Evolutionary conservation across 2,888 invertebrate genomes (phyloP).

Genomic region (Caenorhabditis virilis): DNA sequence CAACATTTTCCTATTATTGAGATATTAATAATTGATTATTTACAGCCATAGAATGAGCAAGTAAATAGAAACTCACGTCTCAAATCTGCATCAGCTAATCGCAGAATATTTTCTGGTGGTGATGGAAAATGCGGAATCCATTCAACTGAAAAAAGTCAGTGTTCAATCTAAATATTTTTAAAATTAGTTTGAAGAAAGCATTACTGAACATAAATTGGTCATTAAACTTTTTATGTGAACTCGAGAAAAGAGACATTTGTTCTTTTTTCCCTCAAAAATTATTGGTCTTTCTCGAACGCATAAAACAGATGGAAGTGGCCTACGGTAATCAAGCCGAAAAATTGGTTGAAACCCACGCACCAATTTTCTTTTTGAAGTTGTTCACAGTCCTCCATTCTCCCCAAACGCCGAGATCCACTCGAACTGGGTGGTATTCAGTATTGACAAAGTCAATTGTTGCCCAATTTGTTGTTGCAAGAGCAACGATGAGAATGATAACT

Average conservation of each 20-base stretch:
- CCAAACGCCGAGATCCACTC: constrained; percentile 62
- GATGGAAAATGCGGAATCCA: constrained; percentile 68
- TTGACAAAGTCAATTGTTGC: constrained; percentile 58
- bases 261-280: too few relatives aligned
- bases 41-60: too few relatives aligned
- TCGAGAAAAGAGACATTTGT: too few relatives aligned
- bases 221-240: too few relatives aligned
- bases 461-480: constrained; percentile 63
- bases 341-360: too few relatives aligned
- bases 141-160: constrained; percentile 54
- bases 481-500: constrained; percentile 52
- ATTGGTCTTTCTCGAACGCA: too few relatives aligned
- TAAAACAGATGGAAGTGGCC: too few relatives aligned
- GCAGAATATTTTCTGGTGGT: constrained; percentile 57
- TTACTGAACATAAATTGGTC: too few relatives aligned
- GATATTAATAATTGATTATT: too few relatives aligned
- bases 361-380: constrained; percentile 19
- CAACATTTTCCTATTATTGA: constrained; percentile 7
- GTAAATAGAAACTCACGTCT: constrained; percentile 52
- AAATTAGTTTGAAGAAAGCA: too few relatives aligned
- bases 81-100: constrained; percentile 62
- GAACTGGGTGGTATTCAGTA: constrained; percentile 54
- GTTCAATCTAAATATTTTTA: not conserved
- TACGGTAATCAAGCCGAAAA: too few relatives aligned
- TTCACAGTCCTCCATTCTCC: constrained; percentile 61